These are phyloP conservation scores for Chauna torquata DNA, from an alignment of 2,113 vertebrate species.

Conservation along the genomic window DNA sequence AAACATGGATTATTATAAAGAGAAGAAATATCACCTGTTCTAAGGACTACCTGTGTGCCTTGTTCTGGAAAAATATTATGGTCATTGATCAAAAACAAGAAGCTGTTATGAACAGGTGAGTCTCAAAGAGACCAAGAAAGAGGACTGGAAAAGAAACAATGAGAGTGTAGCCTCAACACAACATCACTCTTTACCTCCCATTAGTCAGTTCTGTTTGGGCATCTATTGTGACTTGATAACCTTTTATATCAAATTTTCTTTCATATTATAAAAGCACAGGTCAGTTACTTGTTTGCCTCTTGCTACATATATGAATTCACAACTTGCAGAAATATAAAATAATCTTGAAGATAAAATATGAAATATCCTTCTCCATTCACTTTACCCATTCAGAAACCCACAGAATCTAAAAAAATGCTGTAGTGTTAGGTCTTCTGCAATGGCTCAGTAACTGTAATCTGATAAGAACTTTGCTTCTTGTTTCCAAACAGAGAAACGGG, in stretches of 20 bases:
- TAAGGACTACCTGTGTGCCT: neutral
- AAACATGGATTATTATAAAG: neutral
- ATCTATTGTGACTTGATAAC: neutral
- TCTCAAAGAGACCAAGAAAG: neutral
- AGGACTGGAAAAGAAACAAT: neutral
- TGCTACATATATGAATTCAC: neutral
- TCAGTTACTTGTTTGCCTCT: neutral
- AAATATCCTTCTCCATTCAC: neutral
- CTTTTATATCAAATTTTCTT: neutral
- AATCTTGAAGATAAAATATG: neutral
- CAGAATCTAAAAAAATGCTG: neutral
- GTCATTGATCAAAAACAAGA: neutral
- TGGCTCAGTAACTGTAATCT: neutral
- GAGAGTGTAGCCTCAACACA: neutral
- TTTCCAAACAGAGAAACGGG: fast-evolving
- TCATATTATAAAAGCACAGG: neutral
- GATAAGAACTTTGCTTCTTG: neutral
- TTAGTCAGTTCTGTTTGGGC: neutral
- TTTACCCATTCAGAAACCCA: neutral
- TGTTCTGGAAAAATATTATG: neutral
- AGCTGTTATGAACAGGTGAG: neutral
- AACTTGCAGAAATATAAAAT: neutral
- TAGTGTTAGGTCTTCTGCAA: neutral
- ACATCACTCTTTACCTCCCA: neutral
- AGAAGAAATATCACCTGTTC: neutral